These are phyloP conservation scores for Morus bassanus DNA, from an alignment of 2,797 vertebrate species.

Conservation along the genomic window DNA sequence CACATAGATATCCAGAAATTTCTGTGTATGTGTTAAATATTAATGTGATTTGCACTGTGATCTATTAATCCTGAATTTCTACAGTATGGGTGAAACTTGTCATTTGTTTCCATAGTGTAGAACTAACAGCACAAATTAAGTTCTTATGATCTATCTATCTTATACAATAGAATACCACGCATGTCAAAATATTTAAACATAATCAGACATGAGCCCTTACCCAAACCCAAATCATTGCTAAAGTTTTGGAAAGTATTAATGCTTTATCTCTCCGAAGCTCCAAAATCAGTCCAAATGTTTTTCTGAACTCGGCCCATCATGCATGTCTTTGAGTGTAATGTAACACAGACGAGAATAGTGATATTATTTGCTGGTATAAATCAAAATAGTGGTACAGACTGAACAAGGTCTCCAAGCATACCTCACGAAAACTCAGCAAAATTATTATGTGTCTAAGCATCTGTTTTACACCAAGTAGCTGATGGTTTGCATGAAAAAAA, in stretches of 20 bases:
- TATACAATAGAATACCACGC: not conserved
- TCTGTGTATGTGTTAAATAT: not conserved
- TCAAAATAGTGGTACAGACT: not conserved
- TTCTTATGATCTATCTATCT: not conserved
- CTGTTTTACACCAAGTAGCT: not conserved
- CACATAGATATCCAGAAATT: not conserved
- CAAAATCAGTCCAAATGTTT: constrained; percentile 32
- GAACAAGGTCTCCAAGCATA: not conserved
- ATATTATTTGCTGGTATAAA: constrained; percentile 7
- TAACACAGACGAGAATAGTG: not conserved
- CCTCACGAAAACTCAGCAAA: not conserved
- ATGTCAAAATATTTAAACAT: constrained; percentile 50
- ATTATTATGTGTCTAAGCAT: not conserved
- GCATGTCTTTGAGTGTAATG: not conserved
- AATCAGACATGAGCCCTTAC: constrained; percentile 3
- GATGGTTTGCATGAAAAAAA: not conserved
- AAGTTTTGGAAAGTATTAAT: constrained; percentile 41
- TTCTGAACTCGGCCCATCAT: not conserved
- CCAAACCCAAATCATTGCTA: constrained; percentile 26
- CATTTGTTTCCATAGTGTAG: not conserved
- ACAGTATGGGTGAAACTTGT: not conserved
- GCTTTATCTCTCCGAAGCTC: constrained; percentile 2
- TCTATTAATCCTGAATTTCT: not conserved
- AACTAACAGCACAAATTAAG: not conserved
- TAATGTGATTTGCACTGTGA: not conserved